phyloP scores from a whole-genome alignment of 2,113 vertebrate genomes.

The Pteruthius melanotis region DNA sequence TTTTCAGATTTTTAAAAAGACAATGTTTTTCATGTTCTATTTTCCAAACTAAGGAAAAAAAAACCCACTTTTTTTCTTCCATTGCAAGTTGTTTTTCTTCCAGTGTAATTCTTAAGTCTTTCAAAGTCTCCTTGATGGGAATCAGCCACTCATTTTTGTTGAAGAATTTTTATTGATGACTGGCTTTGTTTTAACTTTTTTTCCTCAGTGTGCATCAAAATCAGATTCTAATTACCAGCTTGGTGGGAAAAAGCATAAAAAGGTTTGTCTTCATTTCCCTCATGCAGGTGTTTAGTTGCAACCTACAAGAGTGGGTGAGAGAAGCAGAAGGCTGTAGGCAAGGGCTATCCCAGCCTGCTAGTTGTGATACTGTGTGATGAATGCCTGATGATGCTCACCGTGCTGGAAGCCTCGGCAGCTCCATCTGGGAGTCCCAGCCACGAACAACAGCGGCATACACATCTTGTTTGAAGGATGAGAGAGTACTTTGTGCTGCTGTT shows the following conservation, averaged over 20 bases:
- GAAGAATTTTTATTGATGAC: not conserved
- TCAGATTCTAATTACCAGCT: not conserved
- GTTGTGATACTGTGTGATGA: not conserved
- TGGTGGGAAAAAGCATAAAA: not conserved
- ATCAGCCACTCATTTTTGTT: not conserved
- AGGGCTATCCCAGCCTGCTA: not conserved
- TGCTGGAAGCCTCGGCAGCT: not conserved
- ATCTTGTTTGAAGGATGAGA: not conserved
- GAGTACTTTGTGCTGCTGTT: not conserved
- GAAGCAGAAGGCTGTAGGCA: not conserved
- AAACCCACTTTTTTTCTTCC: no score
- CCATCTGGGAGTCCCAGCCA: not conserved
- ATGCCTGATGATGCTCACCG: fast-evolving
- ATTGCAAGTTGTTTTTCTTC: no score
- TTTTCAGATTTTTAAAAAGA: no score
- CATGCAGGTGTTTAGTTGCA: not conserved
- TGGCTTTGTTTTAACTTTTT: not conserved
- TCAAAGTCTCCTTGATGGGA: no score
- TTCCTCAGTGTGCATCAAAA: not conserved
- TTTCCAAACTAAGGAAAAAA: no score
- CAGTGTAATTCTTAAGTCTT: no score
- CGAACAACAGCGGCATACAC: not conserved
- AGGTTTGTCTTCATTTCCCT: not conserved
- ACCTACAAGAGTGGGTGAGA: not conserved
- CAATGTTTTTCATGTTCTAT: no score